phyloP scores from a whole-genome alignment of 2,888 invertebrate genomes.

The Mycalesis mineus region DNA sequence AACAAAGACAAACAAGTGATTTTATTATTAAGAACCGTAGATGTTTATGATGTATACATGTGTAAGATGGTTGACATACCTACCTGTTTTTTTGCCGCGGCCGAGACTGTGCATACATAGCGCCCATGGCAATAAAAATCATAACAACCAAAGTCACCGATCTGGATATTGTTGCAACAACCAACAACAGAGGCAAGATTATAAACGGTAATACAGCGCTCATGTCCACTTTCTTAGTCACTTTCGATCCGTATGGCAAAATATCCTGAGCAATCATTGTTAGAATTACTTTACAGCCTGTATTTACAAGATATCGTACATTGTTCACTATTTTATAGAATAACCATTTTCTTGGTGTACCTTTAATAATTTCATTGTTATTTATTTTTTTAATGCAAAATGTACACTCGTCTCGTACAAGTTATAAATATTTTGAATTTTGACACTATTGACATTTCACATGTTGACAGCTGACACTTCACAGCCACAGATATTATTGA shows the following conservation, averaged over 20 bases:
- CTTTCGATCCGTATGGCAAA: conserved; percentile 43
- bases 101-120: conserved; percentile 60
- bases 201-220: conserved; percentile 64
- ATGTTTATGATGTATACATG: too few relatives aligned
- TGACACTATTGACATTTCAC: too few relatives aligned
- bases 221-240: conserved; percentile 53
- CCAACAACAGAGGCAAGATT: conserved; percentile 56
- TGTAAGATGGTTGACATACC: neutral
- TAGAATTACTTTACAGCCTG: conserved; percentile 35
- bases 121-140: conserved; percentile 65
- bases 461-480: too few relatives aligned
- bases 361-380: neutral
- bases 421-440: too few relatives aligned
- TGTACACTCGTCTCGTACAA: too few relatives aligned
- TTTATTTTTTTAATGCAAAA: too few relatives aligned
- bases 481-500: too few relatives aligned
- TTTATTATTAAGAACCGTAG: too few relatives aligned
- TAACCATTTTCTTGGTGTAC: neutral
- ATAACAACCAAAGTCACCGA: conserved; percentile 56
- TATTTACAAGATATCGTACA: too few relatives aligned
- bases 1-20: too few relatives aligned
- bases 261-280: conserved; percentile 56
- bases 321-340: neutral
- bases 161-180: conserved; percentile 57
- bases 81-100: conserved; percentile 71